phyloP scores from a whole-genome alignment of 2,797 vertebrate species.

The Microchirus variegatus region DNA sequence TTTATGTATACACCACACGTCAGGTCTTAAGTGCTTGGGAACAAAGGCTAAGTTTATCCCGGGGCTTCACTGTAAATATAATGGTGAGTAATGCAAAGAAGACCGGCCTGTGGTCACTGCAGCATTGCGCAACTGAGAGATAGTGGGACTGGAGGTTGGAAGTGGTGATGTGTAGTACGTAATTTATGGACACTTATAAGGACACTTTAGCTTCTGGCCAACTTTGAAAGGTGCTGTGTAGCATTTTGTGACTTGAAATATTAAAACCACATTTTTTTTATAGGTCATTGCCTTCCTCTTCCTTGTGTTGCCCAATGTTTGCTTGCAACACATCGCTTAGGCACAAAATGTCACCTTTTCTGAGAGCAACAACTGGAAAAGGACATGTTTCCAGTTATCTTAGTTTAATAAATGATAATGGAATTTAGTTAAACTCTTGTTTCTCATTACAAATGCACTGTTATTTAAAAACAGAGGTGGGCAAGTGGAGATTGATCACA shows the following conservation, averaged over 20 bases:
- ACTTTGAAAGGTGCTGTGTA: slow-evolving; percentile 23
- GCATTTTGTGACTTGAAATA: slow-evolving; percentile 14
- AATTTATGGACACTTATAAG: slow-evolving; percentile 2
- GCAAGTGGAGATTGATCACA: no score
- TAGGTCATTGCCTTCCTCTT: slow-evolving; percentile 1
- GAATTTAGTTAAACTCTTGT: no score
- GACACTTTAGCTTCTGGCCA: slow-evolving; percentile 6
- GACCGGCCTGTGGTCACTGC: slow-evolving; percentile 38
- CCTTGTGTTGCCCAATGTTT: no score
- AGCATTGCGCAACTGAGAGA: slow-evolving; percentile 33
- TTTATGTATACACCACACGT: slow-evolving; percentile 63
- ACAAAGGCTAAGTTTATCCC: slow-evolving; percentile 75
- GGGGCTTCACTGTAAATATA: slow-evolving; percentile 70
- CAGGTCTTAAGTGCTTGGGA: slow-evolving; percentile 70
- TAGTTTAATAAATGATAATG: no score
- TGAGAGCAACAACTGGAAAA: no score
- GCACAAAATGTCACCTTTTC: no score
- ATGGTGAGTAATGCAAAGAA: slow-evolving; percentile 62
- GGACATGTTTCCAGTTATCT: no score
- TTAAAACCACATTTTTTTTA: slow-evolving; percentile 28
- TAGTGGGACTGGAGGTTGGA: neutral
- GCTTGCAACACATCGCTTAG: no score
- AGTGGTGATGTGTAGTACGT: neutral
- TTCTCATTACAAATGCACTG: no score
- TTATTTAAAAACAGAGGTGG: no score